These are phyloP conservation scores for Gallirallus australis DNA, from an alignment of 2,797 vertebrate genomes.

Conservation along the genomic window DNA sequence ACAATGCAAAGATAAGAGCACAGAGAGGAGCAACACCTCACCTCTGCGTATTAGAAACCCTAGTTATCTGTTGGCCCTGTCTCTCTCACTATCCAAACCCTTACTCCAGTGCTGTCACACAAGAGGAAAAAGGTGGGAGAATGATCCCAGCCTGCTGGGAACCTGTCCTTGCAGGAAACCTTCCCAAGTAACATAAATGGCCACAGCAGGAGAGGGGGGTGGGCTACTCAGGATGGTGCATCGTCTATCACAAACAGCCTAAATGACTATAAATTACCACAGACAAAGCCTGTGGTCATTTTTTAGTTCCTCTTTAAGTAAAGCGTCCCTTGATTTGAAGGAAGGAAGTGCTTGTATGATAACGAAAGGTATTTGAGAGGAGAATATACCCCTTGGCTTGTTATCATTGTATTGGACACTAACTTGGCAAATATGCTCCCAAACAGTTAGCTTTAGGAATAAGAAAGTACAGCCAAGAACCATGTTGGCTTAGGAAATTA, in stretches of 20 bases:
- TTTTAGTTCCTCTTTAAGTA: not conserved
- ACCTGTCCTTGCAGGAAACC: not conserved
- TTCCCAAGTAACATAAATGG: not conserved
- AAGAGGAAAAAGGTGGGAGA: not conserved
- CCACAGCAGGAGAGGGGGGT: not conserved
- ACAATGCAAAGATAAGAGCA: not conserved
- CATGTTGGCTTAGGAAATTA: not conserved
- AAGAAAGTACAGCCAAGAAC: constrained; percentile 40
- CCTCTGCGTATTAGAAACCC: not conserved
- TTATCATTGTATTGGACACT: not conserved
- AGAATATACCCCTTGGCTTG: not conserved
- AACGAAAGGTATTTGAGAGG: not conserved
- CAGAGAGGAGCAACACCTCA: not conserved
- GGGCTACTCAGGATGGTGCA: not conserved
- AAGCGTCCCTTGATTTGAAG: not conserved
- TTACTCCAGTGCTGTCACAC: not conserved
- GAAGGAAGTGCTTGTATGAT: not conserved
- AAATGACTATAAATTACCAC: not conserved
- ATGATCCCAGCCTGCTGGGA: not conserved
- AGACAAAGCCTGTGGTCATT: not conserved
- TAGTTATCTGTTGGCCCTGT: not conserved
- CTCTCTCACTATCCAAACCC: not conserved
- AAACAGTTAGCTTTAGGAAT: not conserved
- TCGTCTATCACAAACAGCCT: not conserved
- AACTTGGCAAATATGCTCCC: not conserved